Base-by-base conservation (phyloP, 2,113 vertebrate genomes). In the Callospermophilus lateralis region DNA sequence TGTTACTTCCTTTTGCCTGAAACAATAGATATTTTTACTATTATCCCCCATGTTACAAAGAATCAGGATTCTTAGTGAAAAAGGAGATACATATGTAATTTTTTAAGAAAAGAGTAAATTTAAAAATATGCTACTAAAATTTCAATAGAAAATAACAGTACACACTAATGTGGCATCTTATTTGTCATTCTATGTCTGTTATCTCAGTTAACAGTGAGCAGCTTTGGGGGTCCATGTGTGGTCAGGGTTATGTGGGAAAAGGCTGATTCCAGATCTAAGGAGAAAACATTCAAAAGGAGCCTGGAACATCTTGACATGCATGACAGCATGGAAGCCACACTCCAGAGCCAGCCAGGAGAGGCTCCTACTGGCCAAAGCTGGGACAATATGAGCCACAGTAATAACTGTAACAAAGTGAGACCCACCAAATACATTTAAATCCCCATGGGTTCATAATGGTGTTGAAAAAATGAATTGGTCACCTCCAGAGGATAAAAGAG, bases 61-160 rank as follows among this genome's bases (percentile, higher is more conserved):
- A 94, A 92, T 94, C 74, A 87, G 30, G 70, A 84, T 92, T 93
- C 87, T 94, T 70, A 73, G 55, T 61, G 13, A 86, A 55, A 83
- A 96, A 95, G 26, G 34, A 95, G 68, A 76, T 30, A 34, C 8
- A 85, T 48, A 39, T 30, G 15, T 78, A 78, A 95, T 80, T 32
- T 90, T 63, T 28, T 8, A 28, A 28, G 24, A 28, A 65, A 91
- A 90, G 79, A 89, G 84, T 78, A 83, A 92, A 89, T 58, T 6
- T 63, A 4, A 83, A 92, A 95, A 89, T 37, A 67, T 24, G 51
- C 53, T 48, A 37, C 77, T 93, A 61, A 86, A 87, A 63, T 84
- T 67, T 48, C 26, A 86, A 84, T 32, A 87, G 96, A 76, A 93
- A 96, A n/a, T 39, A 89, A 78, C 84, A 61, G 63, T n/a, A 65